Conservation (phyloP, 2,888 invertebrate species). For the Volucella inanis region DNA sequence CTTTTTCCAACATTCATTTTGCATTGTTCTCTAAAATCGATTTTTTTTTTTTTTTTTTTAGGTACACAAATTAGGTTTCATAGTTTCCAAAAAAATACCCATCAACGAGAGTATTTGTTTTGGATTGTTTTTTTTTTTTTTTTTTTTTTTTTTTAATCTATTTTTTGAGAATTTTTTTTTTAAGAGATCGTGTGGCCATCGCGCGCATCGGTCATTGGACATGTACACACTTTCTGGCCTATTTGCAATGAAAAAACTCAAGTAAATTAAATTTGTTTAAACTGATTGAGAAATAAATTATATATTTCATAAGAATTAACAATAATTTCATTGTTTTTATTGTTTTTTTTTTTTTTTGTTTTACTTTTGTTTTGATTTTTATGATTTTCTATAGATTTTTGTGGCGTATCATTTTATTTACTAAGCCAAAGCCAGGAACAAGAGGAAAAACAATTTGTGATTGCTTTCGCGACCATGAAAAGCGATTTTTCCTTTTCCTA, state of each 20-base stretch:
- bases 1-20: constrained; percentile 56
- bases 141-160: constrained; percentile 71
- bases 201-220: constrained; percentile 84
- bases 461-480: constrained; percentile 72
- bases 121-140: constrained; percentile 61
- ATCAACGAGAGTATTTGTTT: constrained; percentile 63
- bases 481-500: constrained; percentile 51
- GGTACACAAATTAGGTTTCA: constrained; percentile 72
- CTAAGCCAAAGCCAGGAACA: constrained; percentile 73
- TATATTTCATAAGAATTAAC: constrained; percentile 56
- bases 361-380: no score
- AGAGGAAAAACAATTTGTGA: constrained; percentile 67
- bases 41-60: constrained; percentile 43
- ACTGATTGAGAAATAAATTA: constrained; percentile 47
- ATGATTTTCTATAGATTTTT: constrained; percentile 50
- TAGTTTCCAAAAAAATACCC: constrained; percentile 76
- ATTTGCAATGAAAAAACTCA: constrained; percentile 83
- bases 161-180: constrained; percentile 77
- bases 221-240: constrained; percentile 84
- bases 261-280: constrained; percentile 82
- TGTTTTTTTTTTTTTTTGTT: constrained; percentile 45
- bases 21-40: constrained; percentile 74
- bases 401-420: constrained; percentile 52
- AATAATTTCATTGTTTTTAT: constrained; percentile 62
- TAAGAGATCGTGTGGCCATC: constrained; percentile 82